phyloP scores from a whole-genome alignment of 2,797 vertebrate genomes.

The Galagoides demidoff region DNA sequence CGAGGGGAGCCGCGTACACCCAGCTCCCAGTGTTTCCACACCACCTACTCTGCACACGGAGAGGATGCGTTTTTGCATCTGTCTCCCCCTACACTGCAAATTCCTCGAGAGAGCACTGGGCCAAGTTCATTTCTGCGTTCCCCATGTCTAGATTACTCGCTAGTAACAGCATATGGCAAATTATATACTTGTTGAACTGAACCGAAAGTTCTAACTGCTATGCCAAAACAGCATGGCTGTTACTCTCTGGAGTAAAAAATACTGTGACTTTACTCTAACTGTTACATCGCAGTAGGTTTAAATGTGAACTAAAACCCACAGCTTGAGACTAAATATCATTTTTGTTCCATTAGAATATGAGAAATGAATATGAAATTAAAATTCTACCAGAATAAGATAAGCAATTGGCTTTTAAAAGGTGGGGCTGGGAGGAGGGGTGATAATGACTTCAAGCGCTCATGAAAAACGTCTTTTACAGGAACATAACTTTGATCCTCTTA shows the following conservation, averaged over 20 bases:
- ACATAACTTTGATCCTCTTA: constrained; percentile 28
- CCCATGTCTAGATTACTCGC: not conserved
- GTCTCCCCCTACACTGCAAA: not conserved
- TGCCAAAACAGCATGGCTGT: not conserved
- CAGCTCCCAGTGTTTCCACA: not conserved
- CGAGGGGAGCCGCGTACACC: accelerated
- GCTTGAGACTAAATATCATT: not conserved
- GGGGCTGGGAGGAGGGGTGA: not conserved
- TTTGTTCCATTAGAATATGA: not conserved
- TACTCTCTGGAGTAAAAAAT: not conserved
- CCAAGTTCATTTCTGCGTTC: not conserved
- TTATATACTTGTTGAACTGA: not conserved
- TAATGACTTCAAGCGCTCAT: not conserved
- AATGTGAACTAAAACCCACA: not conserved
- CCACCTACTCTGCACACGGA: accelerated
- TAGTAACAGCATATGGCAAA: not conserved
- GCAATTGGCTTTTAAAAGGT: not conserved
- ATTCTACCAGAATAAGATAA: not conserved
- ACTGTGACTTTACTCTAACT: not conserved
- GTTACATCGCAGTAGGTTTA: not conserved
- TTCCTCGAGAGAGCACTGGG: not conserved
- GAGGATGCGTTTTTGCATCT: not conserved
- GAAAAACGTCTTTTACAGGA: constrained; percentile 1
- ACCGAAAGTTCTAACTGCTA: not conserved
- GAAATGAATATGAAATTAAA: constrained; percentile 36